Percentiles rank a stretch among this genome's conserved stretches.
Evolutionary conservation across 2,888 invertebrate species (phyloP).

Genomic region (Clanis bilineata): DNA sequence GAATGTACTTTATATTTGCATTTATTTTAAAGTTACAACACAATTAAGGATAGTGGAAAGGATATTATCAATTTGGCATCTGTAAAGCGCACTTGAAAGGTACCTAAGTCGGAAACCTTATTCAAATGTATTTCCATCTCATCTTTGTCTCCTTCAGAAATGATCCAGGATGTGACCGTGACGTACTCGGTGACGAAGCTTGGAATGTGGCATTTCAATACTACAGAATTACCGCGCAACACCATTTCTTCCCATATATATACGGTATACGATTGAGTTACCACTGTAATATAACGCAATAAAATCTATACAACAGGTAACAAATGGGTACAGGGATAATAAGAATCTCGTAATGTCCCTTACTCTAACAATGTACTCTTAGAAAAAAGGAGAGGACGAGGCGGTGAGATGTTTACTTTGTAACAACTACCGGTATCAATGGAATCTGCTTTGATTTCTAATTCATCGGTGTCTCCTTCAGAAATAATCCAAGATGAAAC

Average conservation of each 20-base stretch:
- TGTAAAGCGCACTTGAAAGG: constrained; percentile 21
- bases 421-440: not conserved
- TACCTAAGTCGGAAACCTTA: constrained; percentile 70
- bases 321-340: too few relatives aligned
- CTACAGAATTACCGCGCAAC: constrained; percentile 93
- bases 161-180: constrained; percentile 92
- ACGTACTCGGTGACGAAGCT: constrained; percentile 97
- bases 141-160: constrained; percentile 76
- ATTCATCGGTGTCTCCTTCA: constrained; percentile 68
- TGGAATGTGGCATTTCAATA: constrained; percentile 96
- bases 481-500: constrained; percentile 94
- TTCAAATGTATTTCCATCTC: constrained; percentile 76
- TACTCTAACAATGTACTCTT: not conserved
- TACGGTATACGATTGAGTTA: constrained; percentile 93
- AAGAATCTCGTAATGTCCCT: not conserved
- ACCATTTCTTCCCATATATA: constrained; percentile 97
- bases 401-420: not conserved
- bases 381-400: not conserved
- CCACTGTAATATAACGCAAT: constrained; percentile 85
- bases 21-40: not conserved
- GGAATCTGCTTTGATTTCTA: constrained; percentile 6
- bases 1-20: not conserved
- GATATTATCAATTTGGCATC: not conserved
- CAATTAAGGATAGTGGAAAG: not conserved
- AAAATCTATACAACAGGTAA: not conserved